These are phyloP conservation scores for Sinocyclocheilus rhinocerous DNA, from an alignment of 2,113 vertebrate genomes.

Conservation along the genomic window DNA sequence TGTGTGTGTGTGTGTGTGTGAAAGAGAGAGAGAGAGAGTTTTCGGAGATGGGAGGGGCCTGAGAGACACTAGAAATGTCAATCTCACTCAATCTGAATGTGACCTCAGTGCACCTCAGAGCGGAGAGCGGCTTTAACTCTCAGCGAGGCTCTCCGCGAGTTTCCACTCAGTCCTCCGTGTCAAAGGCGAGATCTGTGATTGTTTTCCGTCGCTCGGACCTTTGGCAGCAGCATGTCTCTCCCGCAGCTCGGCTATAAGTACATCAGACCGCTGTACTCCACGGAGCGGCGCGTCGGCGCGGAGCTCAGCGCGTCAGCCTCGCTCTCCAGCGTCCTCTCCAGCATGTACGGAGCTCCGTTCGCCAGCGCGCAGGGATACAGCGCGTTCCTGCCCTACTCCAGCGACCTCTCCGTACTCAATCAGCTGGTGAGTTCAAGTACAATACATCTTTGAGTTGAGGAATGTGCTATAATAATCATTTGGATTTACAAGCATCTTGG, in stretches of 20 bases:
- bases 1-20: slow-evolving; percentile 55
- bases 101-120: slow-evolving; percentile 94
- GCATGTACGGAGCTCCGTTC: slow-evolving; percentile 91
- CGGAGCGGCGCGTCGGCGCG: slow-evolving; percentile 85
- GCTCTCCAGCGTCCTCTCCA: slow-evolving; percentile 89
- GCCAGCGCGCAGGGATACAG: slow-evolving; percentile 89
- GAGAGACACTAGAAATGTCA: slow-evolving; percentile 95
- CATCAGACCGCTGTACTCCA: slow-evolving; percentile 89
- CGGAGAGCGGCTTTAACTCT: slow-evolving; percentile 82
- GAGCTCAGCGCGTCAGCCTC: slow-evolving; percentile 88
- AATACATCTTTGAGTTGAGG: background rate
- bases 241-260: slow-evolving; percentile 97
- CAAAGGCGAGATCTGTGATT: slow-evolving; percentile 65
- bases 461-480: background rate
- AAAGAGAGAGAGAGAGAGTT: slow-evolving; percentile 62
- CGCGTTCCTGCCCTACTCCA: slow-evolving; percentile 92
- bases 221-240: slow-evolving; percentile 86
- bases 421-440: slow-evolving; percentile 85
- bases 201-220: slow-evolving; percentile 75
- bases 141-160: slow-evolving; percentile 59
- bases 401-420: slow-evolving; percentile 90
- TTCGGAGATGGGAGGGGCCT: slow-evolving; percentile 93
- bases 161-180: slow-evolving; percentile 79
- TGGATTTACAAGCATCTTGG: background rate
- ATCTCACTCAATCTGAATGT: slow-evolving; percentile 98